Conservation (phyloP, 2,888 invertebrate genomes). For the Arctia plantaginis region DNA sequence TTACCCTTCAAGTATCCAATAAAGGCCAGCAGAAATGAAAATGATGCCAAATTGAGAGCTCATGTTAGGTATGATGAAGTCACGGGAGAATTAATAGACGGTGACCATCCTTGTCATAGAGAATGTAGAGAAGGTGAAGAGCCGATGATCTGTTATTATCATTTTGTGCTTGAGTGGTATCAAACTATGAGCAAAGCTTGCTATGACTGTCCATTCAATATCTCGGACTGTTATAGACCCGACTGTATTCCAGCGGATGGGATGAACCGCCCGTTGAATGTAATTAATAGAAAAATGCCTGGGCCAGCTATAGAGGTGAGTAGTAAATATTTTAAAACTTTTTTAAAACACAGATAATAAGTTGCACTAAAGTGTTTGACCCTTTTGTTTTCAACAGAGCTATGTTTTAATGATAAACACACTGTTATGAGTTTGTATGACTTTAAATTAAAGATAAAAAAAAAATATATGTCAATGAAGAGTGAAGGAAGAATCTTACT, state of each 20-base stretch:
- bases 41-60: conserved; percentile 66
- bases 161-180: conserved; percentile 93
- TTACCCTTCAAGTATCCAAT: conserved; percentile 51
- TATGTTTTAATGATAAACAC: neutral
- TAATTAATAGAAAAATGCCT: conserved; percentile 95
- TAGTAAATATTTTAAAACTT: conserved; percentile 25
- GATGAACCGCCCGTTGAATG: conserved; percentile 90
- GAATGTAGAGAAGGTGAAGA: conserved; percentile 87
- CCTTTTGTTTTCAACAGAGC: neutral
- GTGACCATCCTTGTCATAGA: conserved; percentile 88
- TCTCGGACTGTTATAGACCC: conserved; percentile 90
- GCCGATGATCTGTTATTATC: conserved; percentile 90
- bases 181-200: conserved; percentile 96
- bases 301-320: conserved; percentile 93
- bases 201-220: conserved; percentile 91
- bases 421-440: neutral
- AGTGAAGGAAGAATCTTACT: too few relatives aligned
- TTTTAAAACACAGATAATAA: conserved; percentile 8
- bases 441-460: neutral
- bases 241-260: conserved; percentile 96
- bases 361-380: neutral
- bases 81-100: conserved; percentile 76
- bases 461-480: too few relatives aligned
- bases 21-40: conserved; percentile 55
- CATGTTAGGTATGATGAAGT: conserved; percentile 79